Base-by-base conservation (phyloP, 2,113 vertebrate genomes). In the Vimba vimba region DNA sequence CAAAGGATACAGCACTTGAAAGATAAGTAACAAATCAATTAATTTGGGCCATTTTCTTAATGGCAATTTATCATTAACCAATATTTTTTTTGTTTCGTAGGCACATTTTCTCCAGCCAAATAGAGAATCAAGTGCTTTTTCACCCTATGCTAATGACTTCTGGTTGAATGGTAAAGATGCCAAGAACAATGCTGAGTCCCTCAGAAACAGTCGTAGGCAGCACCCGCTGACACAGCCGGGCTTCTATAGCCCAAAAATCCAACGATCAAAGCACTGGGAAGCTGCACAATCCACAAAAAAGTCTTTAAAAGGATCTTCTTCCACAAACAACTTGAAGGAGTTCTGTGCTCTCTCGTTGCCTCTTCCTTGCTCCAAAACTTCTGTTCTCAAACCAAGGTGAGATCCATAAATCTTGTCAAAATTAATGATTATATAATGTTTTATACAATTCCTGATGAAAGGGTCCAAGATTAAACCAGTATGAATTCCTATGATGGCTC, bases 221-320 rank as follows among this genome's bases (percentile, higher is more conserved):
- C 60, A 84, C 60, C 85, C 85, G 25, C 78, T 85, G 12, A 59
- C 85, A 71, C 85, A 85, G 62, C 82, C 88, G 6, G 88, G 88
- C 21, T 89, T 89, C 62, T 85, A 86, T 78, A 89, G 85, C 81
- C 82, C 85, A 11, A 76, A 89, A 82, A 78, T 85, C 62, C 77
- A 62, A 25, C 85, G 85, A 19, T 85, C 88, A 23, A 86, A 66
- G 60, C 77, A 71, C 12, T 82, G 76, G 50, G 85, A 82, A 10
- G 10, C 82, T 71, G 43, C 82, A 27, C 33, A 76, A 45, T 86
- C 57, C 21, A 74, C 68, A 74, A 74, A 71, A 36, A 81, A 64
- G 4, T 15, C 30, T 83, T 21, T 75, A 36, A 66, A 60, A 66
- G 84, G 45, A 59, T 78, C 74, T 62, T 81, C 59, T 39, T 60